These are phyloP conservation scores for Petromus typicus DNA, from an alignment of 2,113 vertebrate species.

Conservation along the genomic window DNA sequence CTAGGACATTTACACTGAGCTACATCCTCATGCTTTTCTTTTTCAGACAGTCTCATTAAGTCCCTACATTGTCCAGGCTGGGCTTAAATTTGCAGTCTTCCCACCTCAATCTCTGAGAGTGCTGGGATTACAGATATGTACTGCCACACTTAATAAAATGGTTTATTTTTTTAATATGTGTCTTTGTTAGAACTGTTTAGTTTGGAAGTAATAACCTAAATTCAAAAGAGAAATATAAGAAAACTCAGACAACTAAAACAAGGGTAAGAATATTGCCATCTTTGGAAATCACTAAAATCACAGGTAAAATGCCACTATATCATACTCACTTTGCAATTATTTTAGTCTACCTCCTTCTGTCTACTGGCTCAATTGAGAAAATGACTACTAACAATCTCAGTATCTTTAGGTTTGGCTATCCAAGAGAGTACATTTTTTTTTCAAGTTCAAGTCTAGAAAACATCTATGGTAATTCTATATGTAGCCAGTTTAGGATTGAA, in stretches of 20 bases:
- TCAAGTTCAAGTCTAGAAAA: neutral
- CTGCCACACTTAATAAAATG: neutral
- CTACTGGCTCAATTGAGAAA: neutral
- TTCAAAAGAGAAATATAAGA: neutral
- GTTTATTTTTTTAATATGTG: neutral
- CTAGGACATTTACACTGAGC: neutral
- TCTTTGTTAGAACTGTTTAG: neutral
- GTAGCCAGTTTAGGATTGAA: neutral
- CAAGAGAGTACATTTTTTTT: neutral
- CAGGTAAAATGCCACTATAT: neutral
- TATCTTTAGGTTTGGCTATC: neutral
- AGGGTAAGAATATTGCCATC: neutral
- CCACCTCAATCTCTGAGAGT: neutral
- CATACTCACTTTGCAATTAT: neutral
- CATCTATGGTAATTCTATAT: neutral
- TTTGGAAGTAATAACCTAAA: conserved; percentile 9
- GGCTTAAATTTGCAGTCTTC: neutral
- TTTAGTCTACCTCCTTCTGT: neutral
- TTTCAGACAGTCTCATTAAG: neutral
- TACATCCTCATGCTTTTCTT: neutral
- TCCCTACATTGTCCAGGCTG: neutral
- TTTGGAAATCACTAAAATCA: neutral
- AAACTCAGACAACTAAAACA: neutral
- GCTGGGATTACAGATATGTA: neutral
- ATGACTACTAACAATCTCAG: neutral